Percentiles rank a stretch among this genome's conserved stretches.
Conservation (phyloP, 2,888 invertebrate genomes). For the Phaonia tiefii region DNA sequence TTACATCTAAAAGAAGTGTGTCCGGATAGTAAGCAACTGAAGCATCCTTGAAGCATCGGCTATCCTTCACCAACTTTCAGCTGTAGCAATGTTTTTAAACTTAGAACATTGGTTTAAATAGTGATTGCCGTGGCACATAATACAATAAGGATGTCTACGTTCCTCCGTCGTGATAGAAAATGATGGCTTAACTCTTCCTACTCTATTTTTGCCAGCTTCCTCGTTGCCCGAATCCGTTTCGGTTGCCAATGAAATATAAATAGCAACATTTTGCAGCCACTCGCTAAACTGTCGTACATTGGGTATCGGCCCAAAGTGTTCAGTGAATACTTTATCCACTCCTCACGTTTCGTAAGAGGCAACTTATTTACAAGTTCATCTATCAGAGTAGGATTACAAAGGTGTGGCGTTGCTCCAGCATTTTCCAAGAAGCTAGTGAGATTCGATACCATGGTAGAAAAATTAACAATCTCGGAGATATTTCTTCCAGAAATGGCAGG, state of each 20-base stretch:
- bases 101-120: conserved; percentile 21
- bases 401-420: not conserved
- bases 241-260: conserved; percentile 31
- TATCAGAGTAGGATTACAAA: conserved; percentile 32
- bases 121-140: conserved; percentile 29
- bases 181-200: no score
- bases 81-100: conserved; percentile 11
- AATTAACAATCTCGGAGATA: conserved; percentile 56
- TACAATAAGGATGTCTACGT: conserved; percentile 6
- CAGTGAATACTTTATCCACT: conserved; percentile 40
- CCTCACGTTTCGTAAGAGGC: no score
- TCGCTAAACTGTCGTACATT: conserved; percentile 34
- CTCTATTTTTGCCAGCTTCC: no score
- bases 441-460: conserved; percentile 45
- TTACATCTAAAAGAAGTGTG: no score
- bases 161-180: not conserved
- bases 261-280: no score
- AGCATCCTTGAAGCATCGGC: conserved; percentile 37
- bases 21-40: conserved; percentile 41
- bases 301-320: conserved; percentile 26
- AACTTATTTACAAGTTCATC: no score
- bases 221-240: no score
- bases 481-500: conserved; percentile 47
- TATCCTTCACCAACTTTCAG: conserved; percentile 33
- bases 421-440: no score